Percentiles rank a stretch among this genome's conserved stretches.
phyloP scores from a whole-genome alignment of 2,113 vertebrate genomes.

The Pygoscelis adeliae region DNA sequence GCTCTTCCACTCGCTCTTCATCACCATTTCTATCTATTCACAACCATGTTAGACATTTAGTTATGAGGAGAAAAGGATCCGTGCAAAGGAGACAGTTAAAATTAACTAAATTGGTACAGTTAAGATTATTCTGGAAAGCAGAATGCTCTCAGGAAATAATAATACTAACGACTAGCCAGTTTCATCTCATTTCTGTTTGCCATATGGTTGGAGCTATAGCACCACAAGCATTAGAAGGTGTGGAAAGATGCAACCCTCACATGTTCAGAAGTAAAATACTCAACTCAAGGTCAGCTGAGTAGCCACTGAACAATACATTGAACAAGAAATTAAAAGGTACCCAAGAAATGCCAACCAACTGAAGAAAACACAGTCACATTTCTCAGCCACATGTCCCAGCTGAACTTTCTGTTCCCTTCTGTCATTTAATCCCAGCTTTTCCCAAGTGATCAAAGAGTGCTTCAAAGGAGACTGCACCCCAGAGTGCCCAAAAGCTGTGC shows the following conservation, averaged over 20 bases:
- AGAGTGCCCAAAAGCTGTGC: not conserved
- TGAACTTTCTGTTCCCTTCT: slow-evolving; percentile 32
- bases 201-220: not conserved
- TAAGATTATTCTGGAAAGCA: not conserved
- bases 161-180: not conserved
- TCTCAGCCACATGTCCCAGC: not conserved
- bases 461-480: not conserved
- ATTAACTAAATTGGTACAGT: not conserved
- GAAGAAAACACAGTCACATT: not conserved
- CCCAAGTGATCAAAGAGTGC: not conserved
- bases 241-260: not conserved
- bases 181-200: not conserved
- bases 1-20: not conserved
- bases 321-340: not conserved
- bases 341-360: not conserved
- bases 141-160: not conserved
- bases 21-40: not conserved
- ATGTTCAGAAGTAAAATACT: not conserved
- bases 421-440: slow-evolving; percentile 31
- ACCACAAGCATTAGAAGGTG: not conserved
- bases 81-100: not conserved
- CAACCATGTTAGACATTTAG: not conserved
- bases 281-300: not conserved
- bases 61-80: not conserved
- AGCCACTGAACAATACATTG: not conserved